Conservation (phyloP, 1,140 invertebrate species). For the Drosophila tristis region DNA sequence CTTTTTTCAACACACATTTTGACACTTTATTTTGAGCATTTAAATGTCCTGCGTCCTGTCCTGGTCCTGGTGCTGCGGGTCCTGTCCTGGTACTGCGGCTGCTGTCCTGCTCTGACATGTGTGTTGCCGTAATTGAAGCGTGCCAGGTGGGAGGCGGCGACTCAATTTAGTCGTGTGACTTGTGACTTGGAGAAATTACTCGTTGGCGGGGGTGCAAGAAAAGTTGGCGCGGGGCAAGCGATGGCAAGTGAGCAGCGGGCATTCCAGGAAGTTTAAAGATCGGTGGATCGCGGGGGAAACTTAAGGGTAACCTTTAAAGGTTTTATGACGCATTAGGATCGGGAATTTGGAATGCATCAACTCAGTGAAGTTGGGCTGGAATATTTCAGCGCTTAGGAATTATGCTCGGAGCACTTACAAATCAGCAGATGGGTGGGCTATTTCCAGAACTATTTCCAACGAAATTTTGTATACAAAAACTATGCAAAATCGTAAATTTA, state of each 20-base stretch:
- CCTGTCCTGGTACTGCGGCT: background rate
- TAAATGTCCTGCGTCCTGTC: slow-evolving; percentile 36
- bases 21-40: slow-evolving; percentile 64
- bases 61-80: background rate
- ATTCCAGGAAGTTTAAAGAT: background rate
- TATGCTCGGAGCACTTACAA: too few species aligned
- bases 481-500: too few species aligned
- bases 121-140: slow-evolving; percentile 55
- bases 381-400: too few species aligned
- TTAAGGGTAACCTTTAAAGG: too few species aligned
- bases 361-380: too few species aligned
- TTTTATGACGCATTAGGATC: background rate
- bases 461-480: too few species aligned
- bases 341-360: too few species aligned
- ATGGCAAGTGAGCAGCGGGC: background rate
- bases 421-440: too few species aligned
- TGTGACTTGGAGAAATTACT: slow-evolving; percentile 17
- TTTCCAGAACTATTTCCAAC: too few species aligned
- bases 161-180: slow-evolving; percentile 52
- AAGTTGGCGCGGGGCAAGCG: background rate
- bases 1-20: slow-evolving; percentile 55
- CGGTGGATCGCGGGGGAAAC: too few species aligned
- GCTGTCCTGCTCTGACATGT: too few species aligned
- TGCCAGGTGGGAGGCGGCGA: slow-evolving; percentile 15
- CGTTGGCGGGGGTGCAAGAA: slow-evolving; percentile 6